Base-by-base conservation (phyloP, 2,888 invertebrate genomes). In the Prosapia bicincta region DNA sequence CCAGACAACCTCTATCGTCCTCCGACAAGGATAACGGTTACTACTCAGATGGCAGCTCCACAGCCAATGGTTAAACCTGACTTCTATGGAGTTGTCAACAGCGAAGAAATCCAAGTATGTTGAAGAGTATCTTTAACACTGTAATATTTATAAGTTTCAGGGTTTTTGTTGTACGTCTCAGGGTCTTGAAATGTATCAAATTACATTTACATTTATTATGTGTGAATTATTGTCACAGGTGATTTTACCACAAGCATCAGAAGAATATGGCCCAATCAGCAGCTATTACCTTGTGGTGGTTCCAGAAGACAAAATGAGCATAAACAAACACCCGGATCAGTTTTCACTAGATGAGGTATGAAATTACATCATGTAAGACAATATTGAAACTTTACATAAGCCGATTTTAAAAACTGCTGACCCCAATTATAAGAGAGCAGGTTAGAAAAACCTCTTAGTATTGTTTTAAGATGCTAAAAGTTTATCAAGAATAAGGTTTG, bases 251-350 rank as follows among this genome's bases (percentile, higher is more conserved):
- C 96, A 96, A 86, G 98, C 99, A 0, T 97, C 97, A 0, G 99
- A 99, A 87, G 98, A 98, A 85, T 98, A 98, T 84, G 99, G 99
- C 25, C 97, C 97, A 7, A 97, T 99, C 81, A 96, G 96, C 76
- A 97, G 99, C 87, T 99, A 99, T 86, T 97, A 93, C 86, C 87
- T 99, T 83, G 93, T 98, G 81, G 97, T 99, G 76, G 97, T 99
- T 25, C 98, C 98, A 3, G 95, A 96, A 82, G 94, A 96, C 83
- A 92, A 93, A 83, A 87, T 88, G 0, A 91, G 89, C 78, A 86
- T 90, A 72, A 90, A 93, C 83, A 94, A 93, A 85, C 90, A 94
- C 84, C 96, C 97, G 0, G 96, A 97, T 86, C 96, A 96, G 85
- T 93, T 95, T 85, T 87, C 93, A 82, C 95, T 95, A 23, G 94